Percentiles rank a stretch among this genome's conserved stretches.
Evolutionary conservation across 2,113 vertebrate species (phyloP).

Genomic region (Saimiri boliviensis): DNA sequence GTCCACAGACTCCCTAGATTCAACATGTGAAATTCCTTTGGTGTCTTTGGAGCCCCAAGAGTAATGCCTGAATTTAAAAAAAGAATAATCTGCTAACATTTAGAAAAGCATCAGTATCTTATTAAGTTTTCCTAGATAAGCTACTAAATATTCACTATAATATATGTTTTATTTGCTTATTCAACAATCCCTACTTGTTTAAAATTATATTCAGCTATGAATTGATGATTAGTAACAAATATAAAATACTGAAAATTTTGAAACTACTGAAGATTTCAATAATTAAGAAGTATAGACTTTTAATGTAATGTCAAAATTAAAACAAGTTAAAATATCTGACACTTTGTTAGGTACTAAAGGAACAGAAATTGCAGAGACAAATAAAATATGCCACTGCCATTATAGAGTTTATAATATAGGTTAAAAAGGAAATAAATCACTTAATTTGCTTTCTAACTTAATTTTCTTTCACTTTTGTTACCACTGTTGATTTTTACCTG

Average conservation of each 20-base stretch:
- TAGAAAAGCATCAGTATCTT: neutral
- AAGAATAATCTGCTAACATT: neutral
- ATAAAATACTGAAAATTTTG: neutral
- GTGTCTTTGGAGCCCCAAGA: neutral
- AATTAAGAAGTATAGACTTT: neutral
- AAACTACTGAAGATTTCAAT: neutral
- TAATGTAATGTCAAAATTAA: neutral
- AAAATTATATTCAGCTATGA: neutral
- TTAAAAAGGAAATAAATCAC: neutral
- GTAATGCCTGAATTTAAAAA: neutral
- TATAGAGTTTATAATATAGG: neutral
- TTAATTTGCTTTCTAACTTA: neutral
- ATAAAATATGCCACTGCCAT: neutral
- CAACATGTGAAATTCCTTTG: neutral
- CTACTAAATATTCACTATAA: neutral
- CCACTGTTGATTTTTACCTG: neutral
- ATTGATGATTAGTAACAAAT: neutral
- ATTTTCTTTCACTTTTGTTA: neutral
- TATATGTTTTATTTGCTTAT: neutral
- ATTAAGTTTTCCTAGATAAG: neutral
- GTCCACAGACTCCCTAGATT: neutral
- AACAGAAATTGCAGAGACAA: neutral
- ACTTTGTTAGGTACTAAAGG: neutral
- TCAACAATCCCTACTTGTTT: neutral
- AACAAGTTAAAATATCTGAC: neutral